phyloP scores from a whole-genome alignment of 1,140 invertebrate genomes.

The Acromyrmex heyeri region DNA sequence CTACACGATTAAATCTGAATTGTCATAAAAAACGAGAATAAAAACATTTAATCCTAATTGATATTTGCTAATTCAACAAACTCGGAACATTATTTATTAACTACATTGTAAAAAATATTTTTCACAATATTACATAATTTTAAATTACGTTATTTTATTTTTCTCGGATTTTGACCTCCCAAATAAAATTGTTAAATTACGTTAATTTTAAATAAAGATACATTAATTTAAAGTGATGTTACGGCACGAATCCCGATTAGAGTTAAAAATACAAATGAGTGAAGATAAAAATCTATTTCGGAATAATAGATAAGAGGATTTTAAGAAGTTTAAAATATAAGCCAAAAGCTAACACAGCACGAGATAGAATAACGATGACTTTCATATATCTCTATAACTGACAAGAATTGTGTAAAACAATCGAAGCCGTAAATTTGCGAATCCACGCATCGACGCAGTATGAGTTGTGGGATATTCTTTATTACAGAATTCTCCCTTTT shows the following conservation, averaged over 20 bases:
- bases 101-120: too few species aligned
- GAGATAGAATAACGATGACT: not conserved
- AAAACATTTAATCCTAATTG: too few species aligned
- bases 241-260: too few species aligned
- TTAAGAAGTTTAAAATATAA: constrained; percentile 12
- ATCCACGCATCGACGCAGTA: not conserved
- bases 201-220: too few species aligned
- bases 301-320: not conserved
- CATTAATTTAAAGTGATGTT: too few species aligned
- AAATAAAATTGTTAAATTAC: too few species aligned
- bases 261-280: not conserved
- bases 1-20: not conserved
- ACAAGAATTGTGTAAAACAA: constrained; percentile 31
- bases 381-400: constrained; percentile 24
- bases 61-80: not conserved
- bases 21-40: not conserved
- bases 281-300: not conserved
- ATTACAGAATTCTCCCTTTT: not conserved
- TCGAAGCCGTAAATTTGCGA: constrained; percentile 12
- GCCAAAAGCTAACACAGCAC: not conserved
- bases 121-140: too few species aligned
- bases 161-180: too few species aligned
- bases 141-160: too few species aligned
- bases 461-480: constrained; percentile 5
- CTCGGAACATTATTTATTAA: too few species aligned